Percentiles rank a stretch among this genome's conserved stretches.
Conservation (phyloP, 2,113 vertebrate species). For the Entelurus aequoreus region DNA sequence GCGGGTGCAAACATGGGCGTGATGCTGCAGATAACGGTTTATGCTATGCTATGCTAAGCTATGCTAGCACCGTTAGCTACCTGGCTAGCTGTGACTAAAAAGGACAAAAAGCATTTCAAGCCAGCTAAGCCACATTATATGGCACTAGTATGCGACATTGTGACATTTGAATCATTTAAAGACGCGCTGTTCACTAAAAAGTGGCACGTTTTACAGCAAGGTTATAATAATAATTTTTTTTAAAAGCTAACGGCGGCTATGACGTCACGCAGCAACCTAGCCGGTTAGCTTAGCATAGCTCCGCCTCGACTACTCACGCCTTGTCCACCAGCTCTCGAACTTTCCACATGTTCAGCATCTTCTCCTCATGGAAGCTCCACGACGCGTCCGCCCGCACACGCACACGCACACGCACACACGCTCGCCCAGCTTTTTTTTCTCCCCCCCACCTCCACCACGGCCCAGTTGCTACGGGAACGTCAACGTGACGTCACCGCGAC, state of each 20-base stretch:
- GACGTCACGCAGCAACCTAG: conserved; percentile 58
- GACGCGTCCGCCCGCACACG: neutral
- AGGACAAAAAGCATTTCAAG: neutral
- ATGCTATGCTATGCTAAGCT: conserved; percentile 27
- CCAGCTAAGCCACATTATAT: neutral
- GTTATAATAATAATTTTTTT: no score
- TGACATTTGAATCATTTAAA: fast-evolving
- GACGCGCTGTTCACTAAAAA: neutral
- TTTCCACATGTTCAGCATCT: conserved; percentile 97
- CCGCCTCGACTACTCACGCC: conserved; percentile 83
- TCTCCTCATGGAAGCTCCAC: conserved; percentile 34
- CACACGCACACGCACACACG: neutral
- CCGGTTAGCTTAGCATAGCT: conserved; percentile 21
- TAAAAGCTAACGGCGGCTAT: conserved; percentile 50
- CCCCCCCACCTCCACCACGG: conserved; percentile 12
- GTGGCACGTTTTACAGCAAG: neutral
- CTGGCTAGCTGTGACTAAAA: no score
- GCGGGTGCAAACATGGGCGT: conserved; percentile 35
- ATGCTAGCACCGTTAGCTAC: conserved; percentile 42
- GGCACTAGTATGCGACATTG: fast-evolving
- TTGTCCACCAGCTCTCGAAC: conserved; percentile 96
- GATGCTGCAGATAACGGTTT: conserved; percentile 20
- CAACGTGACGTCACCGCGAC: conserved; percentile 20
- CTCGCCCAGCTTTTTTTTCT: neutral
- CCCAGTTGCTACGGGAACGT: conserved; percentile 71